These are phyloP conservation scores for Hylaeus volcanicus DNA, from an alignment of 1,140 invertebrate species.

Conservation along the genomic window DNA sequence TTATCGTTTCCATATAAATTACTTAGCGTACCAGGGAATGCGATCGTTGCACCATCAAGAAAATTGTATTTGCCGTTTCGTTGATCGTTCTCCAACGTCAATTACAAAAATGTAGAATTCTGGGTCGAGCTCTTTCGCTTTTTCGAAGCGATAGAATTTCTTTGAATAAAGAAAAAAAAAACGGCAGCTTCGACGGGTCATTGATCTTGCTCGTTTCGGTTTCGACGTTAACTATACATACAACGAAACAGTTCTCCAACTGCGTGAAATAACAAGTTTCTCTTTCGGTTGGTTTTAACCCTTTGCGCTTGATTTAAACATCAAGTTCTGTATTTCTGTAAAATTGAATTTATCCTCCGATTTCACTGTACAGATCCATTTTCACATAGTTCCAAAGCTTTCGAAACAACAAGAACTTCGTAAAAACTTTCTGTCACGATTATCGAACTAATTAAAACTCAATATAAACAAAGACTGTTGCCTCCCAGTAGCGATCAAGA, in stretches of 20 bases:
- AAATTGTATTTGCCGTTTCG: neutral
- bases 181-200: neutral
- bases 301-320: too few relatives aligned
- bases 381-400: too few relatives aligned
- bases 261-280: neutral
- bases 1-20: neutral
- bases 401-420: too few relatives aligned
- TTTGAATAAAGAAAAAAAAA: neutral
- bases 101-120: conserved; percentile 4
- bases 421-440: too few relatives aligned
- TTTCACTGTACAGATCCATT: too few relatives aligned
- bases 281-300: neutral
- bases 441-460: too few relatives aligned
- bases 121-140: too few relatives aligned
- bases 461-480: too few relatives aligned
- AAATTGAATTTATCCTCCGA: too few relatives aligned
- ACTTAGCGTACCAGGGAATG: neutral
- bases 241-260: too few relatives aligned
- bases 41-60: neutral
- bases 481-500: too few relatives aligned
- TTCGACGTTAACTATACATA: conserved; percentile 9
- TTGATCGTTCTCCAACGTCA: neutral
- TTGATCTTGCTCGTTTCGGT: neutral
- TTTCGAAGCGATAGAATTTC: neutral
- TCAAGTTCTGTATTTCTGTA: too few relatives aligned